Base-by-base conservation (phyloP, 1,140 invertebrate species). In the Megalonaias nervosa region DNA sequence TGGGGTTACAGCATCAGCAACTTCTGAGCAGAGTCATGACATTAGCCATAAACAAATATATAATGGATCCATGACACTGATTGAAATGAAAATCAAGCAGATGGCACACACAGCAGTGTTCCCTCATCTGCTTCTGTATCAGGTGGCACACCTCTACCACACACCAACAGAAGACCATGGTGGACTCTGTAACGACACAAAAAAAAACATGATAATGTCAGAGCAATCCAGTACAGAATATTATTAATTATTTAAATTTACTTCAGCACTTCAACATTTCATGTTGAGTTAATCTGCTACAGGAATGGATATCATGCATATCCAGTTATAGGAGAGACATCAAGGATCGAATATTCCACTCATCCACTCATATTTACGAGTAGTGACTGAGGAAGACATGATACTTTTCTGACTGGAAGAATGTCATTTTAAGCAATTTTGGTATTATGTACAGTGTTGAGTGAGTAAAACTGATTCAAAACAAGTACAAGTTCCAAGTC, bases 111-210 rank as follows among this genome's bases (percentile, higher is more conserved):
- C 9, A 79, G 61, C 12, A 84, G 64, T 61, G 81, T 78, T 31
- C 81, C 74, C 19, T 85, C 82, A 14, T 64, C 26, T 38, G 77
- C 82, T 31, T 80, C 79, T 31, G 87, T 85, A 67, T 85, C 79
- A 11, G 81, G 81, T 16, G 83, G 82, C 15, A 88, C 67, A 67
- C 87, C 87, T 17, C 21, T 65, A 16, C 86, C 87, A 84, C 64
- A 84, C 6, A 88, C 57, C 31, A 56, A 74, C 4, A 88, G 56
- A 21, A 88, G 75, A 12, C 85, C 85, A 77, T 84, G 84, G 67
- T 88, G 85, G 19, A 86, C 83, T 72, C 87, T 88, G 84, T 21
- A 82, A 81, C 48, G 12, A 76, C 71, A 79, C 12, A 70, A 31
- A 70, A 58, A 56, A 13, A 75, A 67, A 67, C 31, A 5, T 62